These are phyloP conservation scores for Cosmorhoe ocellata DNA, from an alignment of 2,888 invertebrate genomes.

Conservation along the genomic window DNA sequence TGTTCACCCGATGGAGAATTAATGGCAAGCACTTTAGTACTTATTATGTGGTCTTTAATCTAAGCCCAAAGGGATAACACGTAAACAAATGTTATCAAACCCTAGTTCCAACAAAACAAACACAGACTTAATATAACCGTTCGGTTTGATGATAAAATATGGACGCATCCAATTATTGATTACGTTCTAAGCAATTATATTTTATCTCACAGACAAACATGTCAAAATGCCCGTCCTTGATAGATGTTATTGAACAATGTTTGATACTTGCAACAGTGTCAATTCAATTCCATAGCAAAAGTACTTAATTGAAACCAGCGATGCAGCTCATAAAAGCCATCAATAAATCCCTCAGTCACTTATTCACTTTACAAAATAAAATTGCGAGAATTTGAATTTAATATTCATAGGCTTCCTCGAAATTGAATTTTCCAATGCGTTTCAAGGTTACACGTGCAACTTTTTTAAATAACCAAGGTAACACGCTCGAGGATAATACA, in stretches of 20 bases:
- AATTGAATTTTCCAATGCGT: constrained; percentile 12
- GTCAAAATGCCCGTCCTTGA: too few relatives aligned
- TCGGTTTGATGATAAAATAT: too few relatives aligned
- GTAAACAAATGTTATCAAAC: constrained; percentile 7
- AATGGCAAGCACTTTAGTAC: constrained; percentile 56
- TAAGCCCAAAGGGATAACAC: constrained; percentile 2
- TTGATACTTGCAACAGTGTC: too few relatives aligned
- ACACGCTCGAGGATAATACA: constrained; percentile 5
- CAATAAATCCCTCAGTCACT: background rate
- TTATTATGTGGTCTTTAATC: constrained; percentile 56
- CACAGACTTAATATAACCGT: background rate
- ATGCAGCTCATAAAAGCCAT: too few relatives aligned
- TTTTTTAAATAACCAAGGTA: constrained; percentile 18
- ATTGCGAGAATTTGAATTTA: constrained; percentile 5
- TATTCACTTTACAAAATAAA: constrained; percentile 8
- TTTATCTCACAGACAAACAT: too few relatives aligned
- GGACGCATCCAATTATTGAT: too few relatives aligned
- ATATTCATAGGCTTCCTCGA: constrained; percentile 18
- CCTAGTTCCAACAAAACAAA: background rate
- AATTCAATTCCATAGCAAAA: too few relatives aligned
- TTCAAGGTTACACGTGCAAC: constrained; percentile 20
- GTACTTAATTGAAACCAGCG: too few relatives aligned
- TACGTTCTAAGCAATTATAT: too few relatives aligned
- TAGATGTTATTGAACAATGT: too few relatives aligned
- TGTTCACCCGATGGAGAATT: constrained; percentile 72